Evolutionary conservation across 2,888 invertebrate genomes (phyloP), one percentile per base, ranked within the genome.

Genomic region (Brachycybe producta): DNA sequence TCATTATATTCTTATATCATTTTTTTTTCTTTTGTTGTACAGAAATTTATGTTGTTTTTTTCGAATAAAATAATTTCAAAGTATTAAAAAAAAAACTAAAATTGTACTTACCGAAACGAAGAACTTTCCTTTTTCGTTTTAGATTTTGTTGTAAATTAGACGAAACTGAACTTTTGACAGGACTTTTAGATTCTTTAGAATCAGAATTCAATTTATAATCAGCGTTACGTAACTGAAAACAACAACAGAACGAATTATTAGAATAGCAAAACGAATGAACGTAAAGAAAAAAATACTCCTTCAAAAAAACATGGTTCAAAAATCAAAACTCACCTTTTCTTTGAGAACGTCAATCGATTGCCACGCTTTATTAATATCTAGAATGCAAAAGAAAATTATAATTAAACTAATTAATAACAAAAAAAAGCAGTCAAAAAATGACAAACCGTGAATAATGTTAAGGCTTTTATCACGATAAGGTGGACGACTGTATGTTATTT

Each of bases 311-410:
- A 30, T 30, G 32, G 8, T 30, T 30, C 32, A 13, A 15, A 11
- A 8, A 32, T 32, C 32, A 32, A 38, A 44, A 26, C 44, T 13
- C 7, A 43, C 44, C 44, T 43, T 28, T 13, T 43, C 28, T 30
- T 43, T 43, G 11, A 43, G 44, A 5, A 28, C 13, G 32, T 43
- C 28, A 15, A 43, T 30, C 5, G 44, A 36, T 11, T 43, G 28
- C 44, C 44, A 43, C 15, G 44, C 44, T 43, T 11, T 21, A 34
- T 4, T 38, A 7, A 43, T 8, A 43, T 2, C 44, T 43, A n/a
- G 8, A n/a, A 43, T 17, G n/a, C n/a, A 19, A 40, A 40, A 40
- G 5, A n/a, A 15, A 40, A 19, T 21, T 21, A 40, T 4, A n/a
- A 43, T 26, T 36, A n/a, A 43, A 7, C 41, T 21, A 15, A 3